phyloP scores from a whole-genome alignment of 2,797 vertebrate species.

The Hylomyscus alleni region DNA sequence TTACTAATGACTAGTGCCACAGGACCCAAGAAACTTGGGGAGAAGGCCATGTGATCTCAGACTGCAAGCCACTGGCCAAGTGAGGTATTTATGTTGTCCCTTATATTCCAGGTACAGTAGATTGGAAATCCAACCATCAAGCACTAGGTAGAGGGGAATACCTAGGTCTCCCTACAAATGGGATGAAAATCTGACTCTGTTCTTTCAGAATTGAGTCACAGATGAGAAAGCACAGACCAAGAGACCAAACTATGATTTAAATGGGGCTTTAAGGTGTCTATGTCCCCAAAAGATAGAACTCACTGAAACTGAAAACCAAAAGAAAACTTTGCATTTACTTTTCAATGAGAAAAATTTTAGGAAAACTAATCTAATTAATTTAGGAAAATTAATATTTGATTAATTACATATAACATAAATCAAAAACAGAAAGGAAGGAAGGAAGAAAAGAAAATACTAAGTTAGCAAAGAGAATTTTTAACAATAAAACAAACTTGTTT shows the following conservation, averaged over 20 bases:
- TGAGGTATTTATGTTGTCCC: neutral
- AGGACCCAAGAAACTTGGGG: neutral
- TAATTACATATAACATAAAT: constrained; percentile 2
- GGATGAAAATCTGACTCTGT: neutral
- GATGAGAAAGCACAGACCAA: neutral
- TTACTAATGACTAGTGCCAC: neutral
- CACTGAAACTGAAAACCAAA: neutral
- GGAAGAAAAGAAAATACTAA: neutral
- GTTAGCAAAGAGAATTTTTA: neutral
- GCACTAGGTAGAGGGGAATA: neutral
- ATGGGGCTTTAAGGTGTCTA: neutral
- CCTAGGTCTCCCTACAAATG: neutral
- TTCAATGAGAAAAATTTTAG: neutral
- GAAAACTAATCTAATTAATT: neutral
- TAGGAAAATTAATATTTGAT: neutral
- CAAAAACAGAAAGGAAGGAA: neutral
- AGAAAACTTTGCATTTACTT: constrained; percentile 7
- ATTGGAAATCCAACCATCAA: neutral
- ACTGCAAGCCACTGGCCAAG: neutral
- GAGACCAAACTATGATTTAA: neutral
- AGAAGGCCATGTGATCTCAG: neutral
- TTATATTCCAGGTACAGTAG: neutral
- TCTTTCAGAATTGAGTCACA: neutral
- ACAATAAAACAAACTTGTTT: neutral
- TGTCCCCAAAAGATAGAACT: neutral